Evolutionary conservation across 2,888 invertebrate genomes (phyloP).

Genomic region (Platynereis dumerilii): DNA sequence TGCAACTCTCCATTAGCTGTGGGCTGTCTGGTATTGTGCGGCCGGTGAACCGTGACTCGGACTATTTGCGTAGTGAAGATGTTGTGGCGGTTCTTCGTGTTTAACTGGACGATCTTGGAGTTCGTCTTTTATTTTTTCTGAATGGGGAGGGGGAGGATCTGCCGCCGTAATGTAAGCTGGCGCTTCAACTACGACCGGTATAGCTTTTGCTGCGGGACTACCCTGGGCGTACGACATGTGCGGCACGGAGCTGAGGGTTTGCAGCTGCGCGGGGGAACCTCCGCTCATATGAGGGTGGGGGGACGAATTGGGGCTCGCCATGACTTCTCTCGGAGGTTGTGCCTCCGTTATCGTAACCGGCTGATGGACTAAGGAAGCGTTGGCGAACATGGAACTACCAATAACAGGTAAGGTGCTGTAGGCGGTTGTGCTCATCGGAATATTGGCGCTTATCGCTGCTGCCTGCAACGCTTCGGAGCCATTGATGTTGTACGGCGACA

Average conservation of each 20-base stretch:
- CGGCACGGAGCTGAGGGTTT: not conserved
- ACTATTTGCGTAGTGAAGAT: too few species aligned
- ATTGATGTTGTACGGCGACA: not conserved
- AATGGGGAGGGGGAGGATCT: too few species aligned
- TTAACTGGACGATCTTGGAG: too few species aligned
- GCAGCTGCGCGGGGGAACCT: not conserved
- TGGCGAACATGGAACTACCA: not conserved
- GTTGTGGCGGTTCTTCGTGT: too few species aligned
- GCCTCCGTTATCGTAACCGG: not conserved
- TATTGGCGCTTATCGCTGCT: not conserved
- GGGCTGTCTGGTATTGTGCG: too few species aligned
- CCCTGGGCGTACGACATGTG: conserved; percentile 5
- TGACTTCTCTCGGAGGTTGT: not conserved
- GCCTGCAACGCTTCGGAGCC: not conserved
- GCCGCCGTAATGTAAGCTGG: not conserved
- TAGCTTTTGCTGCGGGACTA: conserved; percentile 13
- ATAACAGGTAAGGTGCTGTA: not conserved
- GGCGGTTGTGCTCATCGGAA: not conserved
- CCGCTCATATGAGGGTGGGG: too few species aligned
- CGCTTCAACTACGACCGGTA: conserved; percentile 17
- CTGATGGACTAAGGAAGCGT: not conserved
- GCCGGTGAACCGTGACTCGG: too few species aligned
- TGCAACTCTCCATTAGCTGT: too few species aligned
- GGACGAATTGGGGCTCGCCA: not conserved
- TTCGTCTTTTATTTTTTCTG: too few species aligned